Base-by-base conservation (phyloP, 2,888 invertebrate genomes). In the Mechanitis messenoides region DNA sequence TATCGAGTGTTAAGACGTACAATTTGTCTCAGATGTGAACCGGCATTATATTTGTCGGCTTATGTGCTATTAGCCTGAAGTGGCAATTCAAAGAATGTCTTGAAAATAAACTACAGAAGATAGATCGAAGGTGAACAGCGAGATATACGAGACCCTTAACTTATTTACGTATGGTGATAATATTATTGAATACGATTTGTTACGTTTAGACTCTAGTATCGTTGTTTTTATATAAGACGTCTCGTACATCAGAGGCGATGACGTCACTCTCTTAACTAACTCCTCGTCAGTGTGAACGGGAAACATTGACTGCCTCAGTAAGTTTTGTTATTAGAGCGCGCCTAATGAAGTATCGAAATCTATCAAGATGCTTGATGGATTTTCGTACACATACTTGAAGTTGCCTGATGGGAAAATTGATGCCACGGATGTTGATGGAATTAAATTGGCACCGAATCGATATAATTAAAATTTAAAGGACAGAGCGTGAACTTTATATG, bases 1-100 rank as follows among this genome's bases (percentile, higher is more conserved):
- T 79, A 77, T 78, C 71, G 76, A 81, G 77, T 76, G 79, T 79
- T 71, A 73, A 74, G 76, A 76, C 79, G 77, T 80, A 75, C 77
- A 78, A 76, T 81, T 81, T 77, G 77, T 79, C 77, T 79, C 76
- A 73, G 72, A 70, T 75, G 77, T 77, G 74, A 75, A 74, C 67
- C 71, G 53, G 38, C 38, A 58, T 64, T 65, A 61, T 63, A 62
- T 67, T 60, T 60, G 53, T 59, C 45, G 58, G 62, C 54, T 55
- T 53, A 50, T 50, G 47, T 60, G 50, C 50, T 60, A 58, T 63
- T 59, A 62, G 56, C 53, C 53, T 53, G 33, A 53, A 53, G 28
- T 11, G 33, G 45, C 33, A 45, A 42, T 46, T 33, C 45, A 35
- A 53, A 53, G 33, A 28, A 35, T 58, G 31, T 59, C 53, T 55